phyloP scores from a whole-genome alignment of 1,140 invertebrate species.

The Lysiphlebus fabarum region DNA sequence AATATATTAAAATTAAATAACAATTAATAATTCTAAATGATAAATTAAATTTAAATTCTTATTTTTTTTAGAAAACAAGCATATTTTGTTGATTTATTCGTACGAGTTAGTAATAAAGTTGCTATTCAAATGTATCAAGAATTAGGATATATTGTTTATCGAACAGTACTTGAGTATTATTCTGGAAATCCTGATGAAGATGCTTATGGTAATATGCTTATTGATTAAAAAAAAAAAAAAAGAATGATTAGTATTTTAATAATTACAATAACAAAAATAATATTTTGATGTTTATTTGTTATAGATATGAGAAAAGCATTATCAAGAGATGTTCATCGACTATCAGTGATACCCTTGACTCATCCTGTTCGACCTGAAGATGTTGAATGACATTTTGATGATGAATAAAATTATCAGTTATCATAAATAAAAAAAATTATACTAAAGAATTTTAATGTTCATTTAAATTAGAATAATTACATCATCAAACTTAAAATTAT shows the following conservation, averaged over 20 bases:
- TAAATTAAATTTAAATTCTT: background rate
- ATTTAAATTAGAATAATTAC: too few relatives aligned
- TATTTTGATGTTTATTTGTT: too few relatives aligned
- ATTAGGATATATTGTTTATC: slow-evolving; percentile 95
- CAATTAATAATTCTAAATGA: background rate
- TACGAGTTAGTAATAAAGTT: slow-evolving; percentile 93
- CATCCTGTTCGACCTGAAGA: slow-evolving; percentile 95
- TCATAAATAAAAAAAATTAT: background rate
- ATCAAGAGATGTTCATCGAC: slow-evolving; percentile 86
- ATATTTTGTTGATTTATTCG: slow-evolving; percentile 99
- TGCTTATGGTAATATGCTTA: slow-evolving; percentile 80
- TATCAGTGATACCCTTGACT: slow-evolving; percentile 88
- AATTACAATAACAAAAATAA: too few relatives aligned
- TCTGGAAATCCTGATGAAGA: slow-evolving; percentile 96
- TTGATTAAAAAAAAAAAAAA: slow-evolving; percentile 3
- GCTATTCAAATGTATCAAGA: slow-evolving; percentile 97
- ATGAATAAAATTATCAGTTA: background rate
- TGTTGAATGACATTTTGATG: slow-evolving; percentile 66
- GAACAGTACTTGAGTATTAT: slow-evolving; percentile 96
- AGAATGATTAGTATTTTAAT: too few relatives aligned
- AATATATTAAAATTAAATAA: slow-evolving; percentile 1
- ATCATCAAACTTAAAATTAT: too few relatives aligned
- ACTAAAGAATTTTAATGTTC: too few relatives aligned
- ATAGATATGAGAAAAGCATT: slow-evolving; percentile 98
- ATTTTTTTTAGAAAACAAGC: slow-evolving; percentile 75